A percentile compares a stretch with the other conserved stretches of the same genome.
These are phyloP conservation scores for Candidula unifasciata DNA, from an alignment of 2,888 invertebrate genomes.

Conservation along the genomic window DNA sequence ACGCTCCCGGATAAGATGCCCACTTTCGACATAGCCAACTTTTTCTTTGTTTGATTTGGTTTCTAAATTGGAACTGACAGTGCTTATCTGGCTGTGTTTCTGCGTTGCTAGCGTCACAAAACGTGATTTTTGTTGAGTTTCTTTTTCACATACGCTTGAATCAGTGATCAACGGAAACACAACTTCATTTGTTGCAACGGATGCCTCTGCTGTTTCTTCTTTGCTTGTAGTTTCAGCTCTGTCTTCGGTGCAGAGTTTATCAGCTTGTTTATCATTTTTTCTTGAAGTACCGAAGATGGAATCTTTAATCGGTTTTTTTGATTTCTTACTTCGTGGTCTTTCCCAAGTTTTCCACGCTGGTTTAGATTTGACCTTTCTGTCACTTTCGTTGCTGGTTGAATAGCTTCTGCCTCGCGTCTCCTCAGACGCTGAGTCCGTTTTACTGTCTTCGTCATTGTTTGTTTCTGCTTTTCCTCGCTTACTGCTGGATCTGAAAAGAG, in stretches of 20 bases:
- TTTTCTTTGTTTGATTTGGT: slow-evolving; percentile 34
- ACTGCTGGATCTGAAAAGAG: slow-evolving; percentile 30
- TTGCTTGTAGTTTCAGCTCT: background rate
- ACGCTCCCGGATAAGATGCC: slow-evolving; percentile 25
- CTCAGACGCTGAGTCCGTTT: background rate
- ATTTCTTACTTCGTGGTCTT: slow-evolving; percentile 34
- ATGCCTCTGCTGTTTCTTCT: background rate
- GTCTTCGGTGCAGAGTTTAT: background rate
- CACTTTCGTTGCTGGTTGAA: background rate
- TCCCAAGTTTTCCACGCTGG: slow-evolving; percentile 51
- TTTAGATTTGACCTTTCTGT: slow-evolving; percentile 9
- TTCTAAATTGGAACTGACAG: slow-evolving; percentile 9
- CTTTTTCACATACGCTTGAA: no score
- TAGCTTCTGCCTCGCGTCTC: background rate
- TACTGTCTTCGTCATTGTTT: background rate
- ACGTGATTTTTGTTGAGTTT: background rate
- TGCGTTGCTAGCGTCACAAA: background rate
- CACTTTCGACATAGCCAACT: slow-evolving; percentile 12
- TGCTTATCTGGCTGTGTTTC: background rate
- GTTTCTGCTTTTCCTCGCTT: slow-evolving; percentile 12
- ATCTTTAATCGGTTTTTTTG: background rate
- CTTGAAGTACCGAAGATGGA: slow-evolving; percentile 45
- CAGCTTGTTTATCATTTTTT: slow-evolving; percentile 15
- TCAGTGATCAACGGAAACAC: background rate
- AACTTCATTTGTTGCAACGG: background rate